A percentile compares a stretch with the other conserved stretches of the same genome.
phyloP scores from a whole-genome alignment of 1,140 invertebrate species.

The Tetramorium parvispinum region DNA sequence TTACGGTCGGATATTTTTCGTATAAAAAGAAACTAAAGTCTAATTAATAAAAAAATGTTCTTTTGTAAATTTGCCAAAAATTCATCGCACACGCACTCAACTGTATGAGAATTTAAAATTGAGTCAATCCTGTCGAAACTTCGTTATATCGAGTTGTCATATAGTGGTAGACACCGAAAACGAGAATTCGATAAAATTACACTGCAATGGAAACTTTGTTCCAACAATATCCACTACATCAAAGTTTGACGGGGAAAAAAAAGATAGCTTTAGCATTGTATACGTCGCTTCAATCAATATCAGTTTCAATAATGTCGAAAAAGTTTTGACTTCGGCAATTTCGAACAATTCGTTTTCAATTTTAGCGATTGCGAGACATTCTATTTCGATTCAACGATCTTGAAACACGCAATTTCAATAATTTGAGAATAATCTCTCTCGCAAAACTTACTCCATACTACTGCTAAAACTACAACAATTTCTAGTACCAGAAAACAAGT shows the following conservation, averaged over 20 bases:
- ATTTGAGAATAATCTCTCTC: neutral
- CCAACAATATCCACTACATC: slow-evolving; percentile 24
- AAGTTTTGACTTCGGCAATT: slow-evolving; percentile 22
- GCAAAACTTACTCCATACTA: neutral
- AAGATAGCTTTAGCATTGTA: slow-evolving; percentile 7
- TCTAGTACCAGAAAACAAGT: neutral
- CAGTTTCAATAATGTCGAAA: slow-evolving; percentile 41
- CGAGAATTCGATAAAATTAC: slow-evolving; percentile 47
- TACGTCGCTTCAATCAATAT: slow-evolving; percentile 41
- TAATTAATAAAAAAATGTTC: slow-evolving; percentile 3
- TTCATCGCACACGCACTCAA: neutral
- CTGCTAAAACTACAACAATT: neutral
- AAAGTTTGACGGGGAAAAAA: slow-evolving; percentile 34
- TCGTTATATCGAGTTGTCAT: slow-evolving; percentile 17
- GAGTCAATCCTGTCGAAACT: slow-evolving; percentile 34
- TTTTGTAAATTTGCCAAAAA: slow-evolving; percentile 5
- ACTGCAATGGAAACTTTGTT: slow-evolving; percentile 53
- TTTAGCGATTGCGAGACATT: neutral
- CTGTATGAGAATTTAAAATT: slow-evolving; percentile 12
- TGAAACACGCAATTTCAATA: neutral
- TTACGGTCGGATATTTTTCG: neutral
- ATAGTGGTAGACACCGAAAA: neutral
- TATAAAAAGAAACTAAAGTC: neutral
- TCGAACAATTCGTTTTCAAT: slow-evolving; percentile 22
- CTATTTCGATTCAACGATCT: neutral